Conservation (phyloP, 2,113 vertebrate genomes). For the Hypocryptadius cinnamomeus region DNA sequence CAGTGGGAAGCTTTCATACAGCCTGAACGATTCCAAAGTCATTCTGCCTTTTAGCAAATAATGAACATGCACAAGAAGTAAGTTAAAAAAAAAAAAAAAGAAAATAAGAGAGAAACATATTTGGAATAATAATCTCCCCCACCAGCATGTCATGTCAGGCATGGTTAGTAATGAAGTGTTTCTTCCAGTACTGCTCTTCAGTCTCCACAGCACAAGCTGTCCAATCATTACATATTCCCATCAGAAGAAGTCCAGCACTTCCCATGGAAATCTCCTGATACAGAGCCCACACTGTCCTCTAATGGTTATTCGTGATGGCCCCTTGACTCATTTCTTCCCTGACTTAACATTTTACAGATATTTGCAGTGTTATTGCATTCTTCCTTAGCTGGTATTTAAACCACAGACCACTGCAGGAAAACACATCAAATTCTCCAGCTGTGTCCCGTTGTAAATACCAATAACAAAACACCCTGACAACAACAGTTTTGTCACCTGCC, state of each 20-base stretch:
- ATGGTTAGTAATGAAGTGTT: not conserved
- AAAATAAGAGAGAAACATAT: not conserved
- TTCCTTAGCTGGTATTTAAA: not conserved
- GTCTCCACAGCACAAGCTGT: not conserved
- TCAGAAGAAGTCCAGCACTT: not conserved
- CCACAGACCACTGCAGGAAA: not conserved
- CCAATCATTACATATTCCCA: not conserved
- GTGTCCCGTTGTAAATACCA: not conserved
- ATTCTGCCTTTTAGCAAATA: conserved; percentile 4
- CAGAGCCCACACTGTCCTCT: not conserved
- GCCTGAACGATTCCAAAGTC: not conserved
- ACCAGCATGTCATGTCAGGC: not conserved
- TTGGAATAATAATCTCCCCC: not conserved
- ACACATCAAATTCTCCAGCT: not conserved
- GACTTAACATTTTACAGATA: not conserved
- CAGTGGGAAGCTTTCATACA: not conserved
- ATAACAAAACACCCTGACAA: not conserved
- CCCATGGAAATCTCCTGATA: not conserved
- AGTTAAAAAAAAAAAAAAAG: not conserved
- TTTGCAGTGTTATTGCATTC: not conserved
- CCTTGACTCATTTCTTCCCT: not conserved
- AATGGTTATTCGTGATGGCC: not conserved
- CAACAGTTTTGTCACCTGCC: not conserved
- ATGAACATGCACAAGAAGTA: not conserved
- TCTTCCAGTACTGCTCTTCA: not conserved